phyloP scores from a whole-genome alignment of 2,888 invertebrate genomes.

The Heliconius hortense region DNA sequence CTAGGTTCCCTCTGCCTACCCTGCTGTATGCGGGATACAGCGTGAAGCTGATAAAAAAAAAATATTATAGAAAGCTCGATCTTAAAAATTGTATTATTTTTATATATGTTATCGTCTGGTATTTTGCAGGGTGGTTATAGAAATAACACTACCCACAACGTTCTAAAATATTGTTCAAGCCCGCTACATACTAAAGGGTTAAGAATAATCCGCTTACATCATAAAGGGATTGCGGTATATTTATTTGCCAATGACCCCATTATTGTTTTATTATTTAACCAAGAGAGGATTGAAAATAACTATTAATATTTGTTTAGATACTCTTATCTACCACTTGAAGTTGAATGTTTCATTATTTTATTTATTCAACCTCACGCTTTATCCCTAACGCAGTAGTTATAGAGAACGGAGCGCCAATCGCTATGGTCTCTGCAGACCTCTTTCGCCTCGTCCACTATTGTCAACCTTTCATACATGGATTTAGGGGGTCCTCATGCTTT shows the following conservation, averaged over 20 bases:
- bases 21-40: too few species aligned
- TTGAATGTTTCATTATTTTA: not conserved
- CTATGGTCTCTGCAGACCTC: not conserved
- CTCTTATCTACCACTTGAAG: not conserved
- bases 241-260: constrained; percentile 33
- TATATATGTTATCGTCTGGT: too few species aligned
- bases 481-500: not conserved
- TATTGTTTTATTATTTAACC: constrained; percentile 35
- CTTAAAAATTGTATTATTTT: too few species aligned
- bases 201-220: constrained; percentile 37
- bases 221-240: constrained; percentile 36
- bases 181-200: constrained; percentile 21
- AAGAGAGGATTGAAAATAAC: not conserved
- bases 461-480: not conserved
- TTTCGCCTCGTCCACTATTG: not conserved
- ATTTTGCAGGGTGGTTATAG: too few species aligned
- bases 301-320: not conserved
- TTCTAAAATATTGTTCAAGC: not conserved
- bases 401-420: not conserved
- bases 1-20: too few species aligned
- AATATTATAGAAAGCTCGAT: too few species aligned
- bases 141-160: too few species aligned
- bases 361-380: not conserved
- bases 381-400: not conserved
- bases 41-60: too few species aligned